phyloP scores from a whole-genome alignment of 2,113 vertebrate species.

The Paramisgurnus dabryanus region DNA sequence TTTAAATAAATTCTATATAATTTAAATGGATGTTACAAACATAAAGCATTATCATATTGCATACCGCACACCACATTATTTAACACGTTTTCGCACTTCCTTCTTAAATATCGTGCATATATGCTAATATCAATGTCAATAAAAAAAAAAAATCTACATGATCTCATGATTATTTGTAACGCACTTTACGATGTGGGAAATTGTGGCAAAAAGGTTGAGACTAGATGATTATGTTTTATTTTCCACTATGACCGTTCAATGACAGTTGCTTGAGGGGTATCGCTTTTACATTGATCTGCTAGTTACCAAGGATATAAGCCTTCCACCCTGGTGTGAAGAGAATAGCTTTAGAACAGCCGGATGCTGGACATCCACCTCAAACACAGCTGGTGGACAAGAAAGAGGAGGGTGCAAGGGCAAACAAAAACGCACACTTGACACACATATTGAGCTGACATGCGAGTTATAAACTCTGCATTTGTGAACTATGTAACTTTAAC shows the following conservation, averaged over 20 bases:
- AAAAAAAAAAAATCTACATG: too few relatives aligned
- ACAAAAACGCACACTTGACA: constrained; percentile 50
- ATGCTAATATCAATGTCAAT: too few relatives aligned
- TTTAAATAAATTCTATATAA: too few relatives aligned
- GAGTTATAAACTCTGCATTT: constrained; percentile 21
- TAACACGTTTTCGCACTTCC: too few relatives aligned
- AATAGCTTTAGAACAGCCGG: constrained; percentile 64
- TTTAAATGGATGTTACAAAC: too few relatives aligned
- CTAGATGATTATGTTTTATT: not conserved
- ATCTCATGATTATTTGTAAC: too few relatives aligned
- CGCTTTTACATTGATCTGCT: constrained; percentile 64
- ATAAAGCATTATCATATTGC: too few relatives aligned
- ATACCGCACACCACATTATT: too few relatives aligned
- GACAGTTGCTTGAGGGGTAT: constrained; percentile 30
- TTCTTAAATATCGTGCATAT: too few relatives aligned
- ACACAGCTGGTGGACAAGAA: constrained; percentile 69
- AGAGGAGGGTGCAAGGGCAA: constrained; percentile 34
- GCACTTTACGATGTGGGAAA: too few relatives aligned
- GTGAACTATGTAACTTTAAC: constrained; percentile 20
- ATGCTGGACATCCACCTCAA: constrained; percentile 63
- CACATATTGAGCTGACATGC: constrained; percentile 40
- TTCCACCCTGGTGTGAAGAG: constrained; percentile 68
- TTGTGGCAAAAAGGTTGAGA: too few relatives aligned
- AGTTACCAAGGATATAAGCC: constrained; percentile 62
- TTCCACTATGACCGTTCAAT: not conserved